Base-by-base conservation (phyloP, 2,797 vertebrate species). In the Phyllotis vaccarum region DNA sequence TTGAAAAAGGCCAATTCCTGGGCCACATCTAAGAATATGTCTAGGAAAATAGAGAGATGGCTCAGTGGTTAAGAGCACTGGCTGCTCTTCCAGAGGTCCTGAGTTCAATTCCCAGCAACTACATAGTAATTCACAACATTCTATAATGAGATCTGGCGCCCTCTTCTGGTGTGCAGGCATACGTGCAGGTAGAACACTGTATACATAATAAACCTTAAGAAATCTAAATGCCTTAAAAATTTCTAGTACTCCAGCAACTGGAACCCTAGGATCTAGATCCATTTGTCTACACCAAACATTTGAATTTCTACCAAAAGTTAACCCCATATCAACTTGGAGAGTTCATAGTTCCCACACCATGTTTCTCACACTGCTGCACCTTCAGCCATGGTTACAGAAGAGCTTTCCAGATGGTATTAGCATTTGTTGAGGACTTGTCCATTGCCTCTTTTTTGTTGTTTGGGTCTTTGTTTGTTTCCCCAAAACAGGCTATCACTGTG, bases 1-100 rank as follows among this genome's bases (percentile, higher is more conserved):
- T 92, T 83, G 46, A 78, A 86, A 96, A 91, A 75, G 56, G 81
- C 58, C 3, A 52, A 89, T 56, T 88, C 56, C 78, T 76, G 14
- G 13, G 58, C 27, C 43, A 74, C 43, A n/a, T 85, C 52, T 74
- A 40, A 60, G 82, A 91, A 81, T n/a, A 24, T 49, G 83, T 24
- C 66, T 34, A 54, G 24, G 60, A 27, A 27, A 10, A 24, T 62
- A 10, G 2, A 62, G 60, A 29, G 27, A 62, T 29, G 60, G 9
- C 24, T 11, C 27, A 29, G 24, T 27, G 60, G 60, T 62, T 62
- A 62, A 62, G 60, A 62, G 60, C 54, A 56, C 54, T 56, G 54
- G 54, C 54, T 56, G 54, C 16, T 56, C 16, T 56, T 56, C 54
- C 54, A 17, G 54, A 56, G 54, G 60, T 62, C 27, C 60, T 29